Conservation (phyloP, 1,140 invertebrate species). For the Drosophila kohkoa region DNA sequence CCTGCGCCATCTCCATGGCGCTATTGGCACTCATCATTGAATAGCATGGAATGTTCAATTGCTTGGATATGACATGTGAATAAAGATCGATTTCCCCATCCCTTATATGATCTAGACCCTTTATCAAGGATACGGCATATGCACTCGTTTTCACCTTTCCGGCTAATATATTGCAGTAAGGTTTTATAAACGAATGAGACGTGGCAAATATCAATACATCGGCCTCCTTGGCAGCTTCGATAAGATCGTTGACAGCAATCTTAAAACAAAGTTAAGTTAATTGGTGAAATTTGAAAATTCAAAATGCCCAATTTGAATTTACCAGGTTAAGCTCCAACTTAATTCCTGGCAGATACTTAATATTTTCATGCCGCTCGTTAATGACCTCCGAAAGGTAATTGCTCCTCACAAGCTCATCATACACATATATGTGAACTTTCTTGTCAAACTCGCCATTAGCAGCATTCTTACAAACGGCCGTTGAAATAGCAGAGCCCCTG, state of each 20-base stretch:
- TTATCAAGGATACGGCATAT: constrained; percentile 96
- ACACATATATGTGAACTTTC: constrained; percentile 64
- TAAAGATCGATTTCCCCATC: constrained; percentile 97
- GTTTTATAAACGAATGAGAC: constrained; percentile 97
- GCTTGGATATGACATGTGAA: constrained; percentile 93
- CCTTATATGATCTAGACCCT: constrained; percentile 95
- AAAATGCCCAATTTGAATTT: constrained; percentile 1
- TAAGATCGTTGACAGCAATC: constrained; percentile 97
- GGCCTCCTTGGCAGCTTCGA: constrained; percentile 94
- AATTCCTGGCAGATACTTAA: constrained; percentile 71
- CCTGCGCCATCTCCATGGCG: constrained; percentile 96
- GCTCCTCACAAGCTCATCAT: constrained; percentile 53
- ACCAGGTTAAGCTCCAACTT: constrained; percentile 61
- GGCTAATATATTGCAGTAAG: constrained; percentile 92
- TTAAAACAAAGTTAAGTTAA: constrained; percentile 76
- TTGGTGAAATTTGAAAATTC: too few relatives aligned
- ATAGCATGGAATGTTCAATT: constrained; percentile 90
- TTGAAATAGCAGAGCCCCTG: constrained; percentile 71
- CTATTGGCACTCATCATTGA: constrained; percentile 99
- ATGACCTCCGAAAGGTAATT: constrained; percentile 61
- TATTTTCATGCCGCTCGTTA: constrained; percentile 64
- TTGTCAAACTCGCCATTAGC: constrained; percentile 36
- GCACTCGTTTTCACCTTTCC: constrained; percentile 96
- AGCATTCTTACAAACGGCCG: constrained; percentile 60
- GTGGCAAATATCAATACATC: constrained; percentile 99